Conservation (phyloP, 1,140 invertebrate genomes). For the Myzus persicae region DNA sequence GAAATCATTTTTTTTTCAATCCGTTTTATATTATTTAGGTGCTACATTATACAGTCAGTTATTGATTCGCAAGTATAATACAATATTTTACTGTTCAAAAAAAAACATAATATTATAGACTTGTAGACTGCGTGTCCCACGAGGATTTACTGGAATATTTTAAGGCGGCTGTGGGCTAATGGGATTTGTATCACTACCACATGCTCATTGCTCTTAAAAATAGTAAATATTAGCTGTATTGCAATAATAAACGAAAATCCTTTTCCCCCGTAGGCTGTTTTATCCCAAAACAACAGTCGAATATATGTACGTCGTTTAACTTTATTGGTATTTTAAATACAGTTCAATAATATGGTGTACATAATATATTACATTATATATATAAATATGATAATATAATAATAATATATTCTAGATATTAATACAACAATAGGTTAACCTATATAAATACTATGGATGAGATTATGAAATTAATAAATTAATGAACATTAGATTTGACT, state of each 20-base stretch:
- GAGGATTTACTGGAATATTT: background rate
- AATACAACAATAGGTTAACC: background rate
- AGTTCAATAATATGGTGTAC: background rate
- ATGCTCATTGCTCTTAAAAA: background rate
- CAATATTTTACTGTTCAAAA: background rate
- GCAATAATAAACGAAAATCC: background rate
- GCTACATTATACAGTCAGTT: background rate
- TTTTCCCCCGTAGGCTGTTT: background rate
- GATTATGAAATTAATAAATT: background rate
- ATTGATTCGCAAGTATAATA: background rate
- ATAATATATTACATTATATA: background rate
- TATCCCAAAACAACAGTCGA: background rate
- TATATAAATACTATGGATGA: background rate
- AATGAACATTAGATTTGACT: background rate
- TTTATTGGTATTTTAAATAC: conserved; percentile 14
- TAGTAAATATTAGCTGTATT: background rate
- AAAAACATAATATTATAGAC: background rate
- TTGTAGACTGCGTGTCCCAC: background rate
- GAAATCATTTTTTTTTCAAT: background rate
- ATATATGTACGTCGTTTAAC: background rate
- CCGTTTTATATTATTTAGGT: background rate
- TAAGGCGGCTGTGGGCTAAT: background rate
- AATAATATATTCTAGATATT: background rate
- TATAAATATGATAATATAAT: background rate
- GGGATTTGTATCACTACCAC: background rate